Percentiles rank a stretch among this genome's conserved stretches.
Evolutionary conservation across 2,888 invertebrate species (phyloP).

Genomic region (Deroplatys truncata): DNA sequence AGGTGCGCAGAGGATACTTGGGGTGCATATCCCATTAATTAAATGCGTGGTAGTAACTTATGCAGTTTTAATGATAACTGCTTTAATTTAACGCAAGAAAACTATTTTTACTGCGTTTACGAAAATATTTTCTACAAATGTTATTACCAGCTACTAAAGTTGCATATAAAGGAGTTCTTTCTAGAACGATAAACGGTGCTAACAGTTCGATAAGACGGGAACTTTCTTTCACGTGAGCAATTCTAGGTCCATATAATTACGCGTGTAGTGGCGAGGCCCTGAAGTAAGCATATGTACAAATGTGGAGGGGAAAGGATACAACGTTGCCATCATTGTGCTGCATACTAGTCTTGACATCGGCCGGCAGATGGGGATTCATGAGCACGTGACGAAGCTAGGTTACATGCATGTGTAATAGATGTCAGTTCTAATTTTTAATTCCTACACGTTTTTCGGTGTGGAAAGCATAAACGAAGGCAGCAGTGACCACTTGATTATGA

Average conservation of each 20-base stretch:
- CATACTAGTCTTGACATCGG: background rate
- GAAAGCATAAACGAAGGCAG: background rate
- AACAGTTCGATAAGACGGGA: background rate
- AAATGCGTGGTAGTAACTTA: background rate
- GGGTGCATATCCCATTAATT: background rate
- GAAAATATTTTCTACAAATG: no score
- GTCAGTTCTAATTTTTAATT: background rate
- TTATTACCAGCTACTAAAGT: background rate
- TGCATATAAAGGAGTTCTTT: background rate
- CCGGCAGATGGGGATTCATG: background rate
- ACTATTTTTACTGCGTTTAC: no score
- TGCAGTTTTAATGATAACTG: no score
- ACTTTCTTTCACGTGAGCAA: background rate
- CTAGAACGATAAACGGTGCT: background rate
- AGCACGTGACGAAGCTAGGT: background rate
- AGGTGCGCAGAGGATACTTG: slow-evolving; percentile 12
- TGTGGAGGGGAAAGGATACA: background rate
- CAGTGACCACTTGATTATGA: no score
- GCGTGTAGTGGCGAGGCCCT: background rate
- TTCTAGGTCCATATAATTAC: background rate
- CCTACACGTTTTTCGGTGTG: background rate
- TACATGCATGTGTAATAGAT: background rate
- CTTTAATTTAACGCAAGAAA: no score
- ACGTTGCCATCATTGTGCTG: background rate
- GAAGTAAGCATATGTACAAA: background rate